Evolutionary conservation across 1,140 invertebrate species (phyloP), one percentile per base, ranked within the genome.

Genomic region (Chironomus striatipennis): DNA sequence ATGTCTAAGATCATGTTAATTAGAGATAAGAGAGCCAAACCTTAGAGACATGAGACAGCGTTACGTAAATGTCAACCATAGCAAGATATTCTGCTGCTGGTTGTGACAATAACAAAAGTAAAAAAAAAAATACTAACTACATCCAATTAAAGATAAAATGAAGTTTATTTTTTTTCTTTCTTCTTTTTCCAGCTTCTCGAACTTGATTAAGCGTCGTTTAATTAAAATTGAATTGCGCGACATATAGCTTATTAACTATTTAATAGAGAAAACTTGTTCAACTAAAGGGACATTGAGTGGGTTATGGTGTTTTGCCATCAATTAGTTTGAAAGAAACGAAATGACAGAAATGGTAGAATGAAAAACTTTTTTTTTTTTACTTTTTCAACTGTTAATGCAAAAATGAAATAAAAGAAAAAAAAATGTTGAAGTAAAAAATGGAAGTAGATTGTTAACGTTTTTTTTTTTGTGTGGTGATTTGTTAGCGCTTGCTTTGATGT

Each of bases 1-100:
- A 57, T 57, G 47, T 57, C 47, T 57, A 57, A n/a, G 47, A 57
- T 57, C 47, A 57, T 57, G 47, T 57, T 57, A 57, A 57, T 57
- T 57, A 57, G 47, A 57, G 47, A 57, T 57, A 57, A 57, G 47
- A 57, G n/a, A 57, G 47, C 47, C 47, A 57, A 57, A 57, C 47
- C 47, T 57, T 57, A 57, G 47, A 57, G 47, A 57, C 47, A 57
- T n/a, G 47, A n/a, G n/a, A 57, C 47, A 57, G n/a, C n/a, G n/a
- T 57, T 57, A 57, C 47, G 47, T 57, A 57, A 57, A 57, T 57
- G 47, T 57, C 47, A 57, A 57, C 12, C 47, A 57, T 5, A n/a
- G 47, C 47, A 57, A 57, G 47, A 34, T 57, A 57, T 57, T 57
- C 8, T 57, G 12, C 47, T 57, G 47, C n/a, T 10, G 24, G 24